Evolutionary conservation across 2,113 vertebrate genomes (phyloP), one percentile per base, ranked within the genome.

Genomic region (Pavo muticus): DNA sequence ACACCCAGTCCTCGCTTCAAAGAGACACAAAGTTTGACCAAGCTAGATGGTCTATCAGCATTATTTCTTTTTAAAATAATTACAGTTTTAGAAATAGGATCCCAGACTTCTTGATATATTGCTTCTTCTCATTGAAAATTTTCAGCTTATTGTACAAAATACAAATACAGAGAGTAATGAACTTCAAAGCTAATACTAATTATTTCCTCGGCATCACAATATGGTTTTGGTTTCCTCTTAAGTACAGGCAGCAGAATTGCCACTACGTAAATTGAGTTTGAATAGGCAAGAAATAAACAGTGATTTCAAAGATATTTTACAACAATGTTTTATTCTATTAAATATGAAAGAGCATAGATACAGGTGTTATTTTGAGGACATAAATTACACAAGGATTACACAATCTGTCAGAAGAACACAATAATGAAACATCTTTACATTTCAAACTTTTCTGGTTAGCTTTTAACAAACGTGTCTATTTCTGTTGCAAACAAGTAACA

Each of bases 351-450:
- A 94, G 78, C 11, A 0, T 97, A 95, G 91, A 95, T 77, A 95
- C 40, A 95, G 87, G 83, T 92, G 92, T 91, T 94, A 92, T 75
- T 96, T 80, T 30, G 63, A 95, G 37, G 81, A 97, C 95, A 91
- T 94, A 95, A 96, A 96, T 96, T 94, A 96, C 84, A 93, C 96
- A 93, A 92, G 81, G 93, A 94, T 93, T 85, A 96, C 86, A 96
- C 50, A 13, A 94, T 96, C 77, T 82, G 88, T 95, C 86, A 95
- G 77, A 80, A 95, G 87, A 88, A 91, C 93, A 95, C 84, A 95
- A 86, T 94, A 93, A 96, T 92, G 93, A 90, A 95, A 96, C 87
- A 83, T 71, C 68, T 94, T 92, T 89, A 96, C 73, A 95, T 94
- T 86, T 93, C 93, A 87, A 96, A 95, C 50, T 95, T 86, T 73